These are phyloP conservation scores for Rhabdornis inornatus DNA, from an alignment of 2,113 vertebrate genomes.

Conservation along the genomic window DNA sequence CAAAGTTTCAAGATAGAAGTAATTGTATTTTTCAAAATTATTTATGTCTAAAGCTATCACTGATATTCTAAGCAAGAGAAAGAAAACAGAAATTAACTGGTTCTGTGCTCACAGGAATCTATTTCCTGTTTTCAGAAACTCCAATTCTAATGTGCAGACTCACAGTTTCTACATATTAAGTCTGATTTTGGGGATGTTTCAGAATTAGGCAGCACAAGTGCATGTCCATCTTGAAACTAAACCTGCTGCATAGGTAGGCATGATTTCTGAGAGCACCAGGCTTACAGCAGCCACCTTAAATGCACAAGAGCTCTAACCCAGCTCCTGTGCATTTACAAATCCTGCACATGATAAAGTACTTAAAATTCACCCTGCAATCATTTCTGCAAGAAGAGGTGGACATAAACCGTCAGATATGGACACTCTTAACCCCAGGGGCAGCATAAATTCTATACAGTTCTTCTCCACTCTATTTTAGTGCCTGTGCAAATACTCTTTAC, in stretches of 20 bases:
- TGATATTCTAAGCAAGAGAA: background rate
- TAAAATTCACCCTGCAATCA: slow-evolving; percentile 25
- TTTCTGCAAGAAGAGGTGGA: background rate
- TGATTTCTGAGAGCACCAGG: background rate
- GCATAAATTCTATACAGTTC: background rate
- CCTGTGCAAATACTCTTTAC: slow-evolving; percentile 2
- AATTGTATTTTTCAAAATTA: background rate
- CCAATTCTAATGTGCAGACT: background rate
- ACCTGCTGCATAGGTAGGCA: background rate
- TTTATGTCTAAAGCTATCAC: background rate
- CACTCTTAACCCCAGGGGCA: background rate
- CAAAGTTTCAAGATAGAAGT: background rate
- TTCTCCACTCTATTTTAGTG: background rate
- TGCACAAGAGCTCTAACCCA: background rate
- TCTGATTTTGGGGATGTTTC: background rate
- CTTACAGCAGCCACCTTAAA: background rate
- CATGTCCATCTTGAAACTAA: background rate
- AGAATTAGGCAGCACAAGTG: background rate
- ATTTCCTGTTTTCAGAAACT: background rate
- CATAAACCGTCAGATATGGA: background rate
- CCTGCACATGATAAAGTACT: background rate
- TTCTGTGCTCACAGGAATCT: background rate
- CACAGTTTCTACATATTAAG: background rate
- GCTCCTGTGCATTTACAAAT: background rate
- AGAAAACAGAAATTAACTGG: background rate